Base-by-base conservation (phyloP, 53 echinoderm and acorn worm genomes). In the Luidia sarsii region DNA sequence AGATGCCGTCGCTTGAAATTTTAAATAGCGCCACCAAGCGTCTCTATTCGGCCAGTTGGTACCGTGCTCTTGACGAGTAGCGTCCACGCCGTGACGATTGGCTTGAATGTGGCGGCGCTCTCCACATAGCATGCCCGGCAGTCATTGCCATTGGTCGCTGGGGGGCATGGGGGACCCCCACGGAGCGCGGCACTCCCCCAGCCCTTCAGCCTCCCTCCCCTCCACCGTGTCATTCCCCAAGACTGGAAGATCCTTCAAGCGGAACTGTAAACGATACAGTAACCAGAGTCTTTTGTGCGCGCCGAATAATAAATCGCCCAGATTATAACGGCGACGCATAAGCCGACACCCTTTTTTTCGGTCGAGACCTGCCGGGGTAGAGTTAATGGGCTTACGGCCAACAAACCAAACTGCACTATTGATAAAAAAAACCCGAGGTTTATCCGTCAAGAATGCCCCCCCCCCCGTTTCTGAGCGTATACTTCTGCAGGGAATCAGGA, bases 211-310 rank as follows among this genome's bases (percentile, higher is more conserved):
- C n/a, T n/a, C n/a, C 36, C 41, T 16, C 37, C 22, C 25, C 6
- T 24, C 11, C 36, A 7, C 16, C 60, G 77, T 77, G 48, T 77
- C 77, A 48, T 33, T 60, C 39, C 21, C 77, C 31, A 4, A 39
- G 59, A 16, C 29, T 19, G 45, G 41, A 11, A 38, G 61, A 77
- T 77, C 77, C 46, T 77, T 61, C 61, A 61, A 57, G 77, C 61
- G 77, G 59, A 61, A 48, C 77, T 77, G 77, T 77, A 77, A 77
- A 46, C 46, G 77, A 77, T 77, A 77, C 77, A 60, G 77, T 77
- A 77, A 77, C 77, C 48, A 19, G 77, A 77, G 19, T 61, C 33
- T 5, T n/a, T 77, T 77, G 77, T 77, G 35, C 37, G 45, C 45
- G 6, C 45, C 60, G 77, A 77, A 77, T 77, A 77, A 77, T 77